Evolutionary conservation across 64 coral and sea anemone genomes (phyloP), one percentile per base, ranked within the genome.

Genomic region (Hydrozoanthus tunicans): DNA sequence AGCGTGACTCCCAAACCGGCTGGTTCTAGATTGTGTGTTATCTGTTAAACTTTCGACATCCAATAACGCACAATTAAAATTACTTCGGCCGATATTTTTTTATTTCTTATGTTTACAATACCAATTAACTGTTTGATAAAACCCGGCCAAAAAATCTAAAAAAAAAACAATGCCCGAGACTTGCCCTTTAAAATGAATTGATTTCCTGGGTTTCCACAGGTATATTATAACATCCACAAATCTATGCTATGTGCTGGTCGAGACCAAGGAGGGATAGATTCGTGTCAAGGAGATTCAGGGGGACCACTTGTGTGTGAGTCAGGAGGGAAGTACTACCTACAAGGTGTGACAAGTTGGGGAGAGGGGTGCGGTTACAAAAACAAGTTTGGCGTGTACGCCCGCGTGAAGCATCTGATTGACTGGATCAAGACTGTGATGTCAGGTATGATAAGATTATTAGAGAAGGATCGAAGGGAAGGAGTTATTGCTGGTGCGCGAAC

Each of bases 341-440:
- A 79, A 79, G 77, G 77, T 58, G 77, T 79, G 15, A 79, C 77
- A 3, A 79, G 77, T 53, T 79, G 77, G 77, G 77, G 77, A 58
- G 77, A 79, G 17, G 77, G 77, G 51, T 79, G 77, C 77, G 77
- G 77, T 8, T 79, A 53, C 51, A 79, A 79, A 15, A 79, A 79
- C 54, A 79, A 58, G 4, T 79, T 79, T 55, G 77, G 77, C 56
- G 77, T 79, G 5, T 79, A 79, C 17, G 77, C 77, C 8, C 77
- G 77, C 56, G 77, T 79, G 3, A 79, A 79, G 6, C 56, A 79
- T 17, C n/a, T 79, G 71, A 0, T 74, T 4, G 71, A 74, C 55
- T 79, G 51, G 77, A 56, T 79, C 77, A 79, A 79, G 54, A 79
- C n/a, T 17, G 71, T 74, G 7, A 51, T 74, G 71, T 74, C 71